Conservation (phyloP, 1,140 invertebrate species). For the Phymastichus coffea region DNA sequence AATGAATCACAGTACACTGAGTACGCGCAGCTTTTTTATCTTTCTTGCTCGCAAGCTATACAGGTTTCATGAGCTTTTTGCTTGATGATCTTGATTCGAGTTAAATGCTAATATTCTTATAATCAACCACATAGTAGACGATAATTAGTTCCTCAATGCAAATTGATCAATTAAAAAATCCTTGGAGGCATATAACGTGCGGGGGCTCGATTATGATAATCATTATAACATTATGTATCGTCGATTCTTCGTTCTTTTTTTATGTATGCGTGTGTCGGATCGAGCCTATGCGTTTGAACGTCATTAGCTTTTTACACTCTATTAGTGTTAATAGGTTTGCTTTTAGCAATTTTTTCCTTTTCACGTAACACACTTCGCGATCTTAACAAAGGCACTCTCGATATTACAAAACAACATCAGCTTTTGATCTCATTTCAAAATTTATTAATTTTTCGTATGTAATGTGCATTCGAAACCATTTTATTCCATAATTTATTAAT, state of each 20-base stretch:
- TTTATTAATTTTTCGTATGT: too few relatives aligned
- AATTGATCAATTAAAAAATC: conserved; percentile 41
- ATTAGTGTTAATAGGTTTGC: too few relatives aligned
- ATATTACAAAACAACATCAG: too few relatives aligned
- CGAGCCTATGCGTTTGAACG: neutral
- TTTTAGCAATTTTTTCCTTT: too few relatives aligned
- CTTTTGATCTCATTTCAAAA: too few relatives aligned
- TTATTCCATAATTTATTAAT: too few relatives aligned
- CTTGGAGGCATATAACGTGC: conserved; percentile 38
- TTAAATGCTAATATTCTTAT: conserved; percentile 36
- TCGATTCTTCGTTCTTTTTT: neutral
- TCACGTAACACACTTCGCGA: too few relatives aligned
- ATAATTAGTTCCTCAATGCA: conserved; percentile 47
- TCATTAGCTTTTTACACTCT: too few relatives aligned
- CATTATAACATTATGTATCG: conserved; percentile 31
- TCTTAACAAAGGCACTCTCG: too few relatives aligned
- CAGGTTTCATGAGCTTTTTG: conserved; percentile 1
- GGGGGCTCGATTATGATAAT: conserved; percentile 48
- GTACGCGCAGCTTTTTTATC: neutral
- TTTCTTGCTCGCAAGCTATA: neutral
- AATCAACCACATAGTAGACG: conserved; percentile 38
- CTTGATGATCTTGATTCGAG: conserved; percentile 27
- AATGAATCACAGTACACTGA: too few relatives aligned
- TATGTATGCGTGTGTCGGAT: conserved; percentile 4
- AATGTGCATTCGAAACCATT: too few relatives aligned